Conservation (phyloP, 2,888 invertebrate genomes). For the Temnothorax unifasciatus region DNA sequence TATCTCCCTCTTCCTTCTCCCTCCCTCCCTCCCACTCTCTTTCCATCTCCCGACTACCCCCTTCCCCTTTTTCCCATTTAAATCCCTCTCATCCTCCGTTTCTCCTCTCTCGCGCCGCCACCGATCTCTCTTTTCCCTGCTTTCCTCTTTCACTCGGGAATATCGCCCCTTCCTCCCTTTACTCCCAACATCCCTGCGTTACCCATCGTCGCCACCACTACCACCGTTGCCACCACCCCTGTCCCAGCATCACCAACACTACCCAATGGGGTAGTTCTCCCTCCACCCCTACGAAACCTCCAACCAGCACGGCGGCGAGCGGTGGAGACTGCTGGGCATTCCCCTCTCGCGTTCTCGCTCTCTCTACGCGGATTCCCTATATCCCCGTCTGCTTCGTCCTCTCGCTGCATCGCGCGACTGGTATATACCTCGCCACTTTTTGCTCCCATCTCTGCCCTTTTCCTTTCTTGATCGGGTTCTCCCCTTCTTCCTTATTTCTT, state of each 20-base stretch:
- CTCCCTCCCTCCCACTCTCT: conserved; percentile 30
- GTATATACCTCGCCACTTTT: conserved; percentile 54
- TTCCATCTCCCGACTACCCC: conserved; percentile 11
- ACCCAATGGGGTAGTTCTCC: conserved; percentile 49
- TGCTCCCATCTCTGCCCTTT: conserved; percentile 56
- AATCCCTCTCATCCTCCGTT: conserved; percentile 61
- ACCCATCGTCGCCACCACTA: conserved; percentile 4
- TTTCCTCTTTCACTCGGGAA: conserved; percentile 41
- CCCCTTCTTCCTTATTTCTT: conserved; percentile 43
- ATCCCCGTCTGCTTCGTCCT: conserved; percentile 33
- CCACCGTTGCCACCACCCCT: conserved; percentile 13
- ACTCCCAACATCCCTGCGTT: neutral
- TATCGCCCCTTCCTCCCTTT: conserved; percentile 20
- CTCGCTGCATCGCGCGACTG: conserved; percentile 41
- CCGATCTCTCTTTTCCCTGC: conserved; percentile 33
- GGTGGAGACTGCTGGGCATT: conserved; percentile 58
- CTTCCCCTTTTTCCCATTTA: conserved; percentile 47
- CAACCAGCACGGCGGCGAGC: conserved; percentile 42
- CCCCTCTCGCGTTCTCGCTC: conserved; percentile 58
- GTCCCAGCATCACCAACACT: conserved; percentile 50
- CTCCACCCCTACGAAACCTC: conserved; percentile 43
- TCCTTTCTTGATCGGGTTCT: conserved; percentile 49
- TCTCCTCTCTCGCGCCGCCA: conserved; percentile 28
- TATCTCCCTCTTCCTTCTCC: conserved; percentile 29
- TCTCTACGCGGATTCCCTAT: conserved; percentile 40